These are phyloP conservation scores for Otolemur crassicaudatus DNA, from an alignment of 2,797 vertebrate genomes.

Conservation along the genomic window DNA sequence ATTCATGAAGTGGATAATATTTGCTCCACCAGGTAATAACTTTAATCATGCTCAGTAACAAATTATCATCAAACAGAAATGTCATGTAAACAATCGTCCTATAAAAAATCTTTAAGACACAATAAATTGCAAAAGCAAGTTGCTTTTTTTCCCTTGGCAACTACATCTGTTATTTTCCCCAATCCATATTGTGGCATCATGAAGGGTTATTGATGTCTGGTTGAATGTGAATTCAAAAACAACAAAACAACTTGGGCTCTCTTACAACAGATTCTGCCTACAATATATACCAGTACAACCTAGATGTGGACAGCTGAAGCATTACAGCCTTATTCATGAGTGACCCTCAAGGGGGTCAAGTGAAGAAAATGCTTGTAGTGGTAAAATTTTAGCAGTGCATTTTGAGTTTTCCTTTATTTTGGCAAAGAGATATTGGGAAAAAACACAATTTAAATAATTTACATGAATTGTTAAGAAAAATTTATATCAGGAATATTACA, in stretches of 20 bases:
- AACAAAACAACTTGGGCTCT: neutral
- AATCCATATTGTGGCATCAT: neutral
- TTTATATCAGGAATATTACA: neutral
- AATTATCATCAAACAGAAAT: neutral
- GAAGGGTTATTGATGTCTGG: neutral
- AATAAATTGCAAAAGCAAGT: neutral
- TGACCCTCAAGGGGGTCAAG: neutral
- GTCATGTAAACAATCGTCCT: neutral
- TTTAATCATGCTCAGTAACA: neutral
- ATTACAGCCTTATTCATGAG: neutral
- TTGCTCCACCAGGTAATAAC: neutral
- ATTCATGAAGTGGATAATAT: neutral
- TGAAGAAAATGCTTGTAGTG: neutral
- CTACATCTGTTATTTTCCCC: neutral
- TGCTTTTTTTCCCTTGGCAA: neutral
- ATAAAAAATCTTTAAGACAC: neutral
- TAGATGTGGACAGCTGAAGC: neutral
- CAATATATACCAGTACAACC: neutral
- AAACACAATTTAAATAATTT: neutral
- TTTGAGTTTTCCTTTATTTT: neutral
- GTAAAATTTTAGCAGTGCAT: neutral
- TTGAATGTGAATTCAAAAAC: neutral
- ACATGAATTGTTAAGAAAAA: neutral
- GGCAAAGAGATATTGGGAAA: neutral
- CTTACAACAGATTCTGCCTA: neutral